These are phyloP conservation scores for Chamaetylas fuelleborni DNA, from an alignment of 2,113 vertebrate genomes.

Conservation along the genomic window DNA sequence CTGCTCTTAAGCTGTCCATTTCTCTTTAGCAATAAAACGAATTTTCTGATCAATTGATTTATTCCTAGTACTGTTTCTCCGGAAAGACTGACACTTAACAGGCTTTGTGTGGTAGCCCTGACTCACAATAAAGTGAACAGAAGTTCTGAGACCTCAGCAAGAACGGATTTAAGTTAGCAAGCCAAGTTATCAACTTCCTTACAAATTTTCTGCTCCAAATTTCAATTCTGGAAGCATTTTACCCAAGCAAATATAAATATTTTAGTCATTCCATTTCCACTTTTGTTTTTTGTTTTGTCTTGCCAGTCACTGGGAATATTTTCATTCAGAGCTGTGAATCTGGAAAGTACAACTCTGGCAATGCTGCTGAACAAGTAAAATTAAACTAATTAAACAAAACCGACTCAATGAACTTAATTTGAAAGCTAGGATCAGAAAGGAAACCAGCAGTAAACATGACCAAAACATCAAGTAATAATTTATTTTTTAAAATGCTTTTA, in stretches of 20 bases:
- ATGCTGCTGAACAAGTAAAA: slow-evolving; percentile 12
- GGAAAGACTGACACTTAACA: background rate
- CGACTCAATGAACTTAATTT: slow-evolving; percentile 14
- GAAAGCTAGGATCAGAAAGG: background rate
- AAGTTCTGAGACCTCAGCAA: background rate
- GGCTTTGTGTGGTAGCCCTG: background rate
- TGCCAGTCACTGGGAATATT: slow-evolving; percentile 31
- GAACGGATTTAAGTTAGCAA: background rate
- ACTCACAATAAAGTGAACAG: background rate
- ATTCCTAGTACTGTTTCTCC: background rate
- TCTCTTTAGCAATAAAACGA: background rate
- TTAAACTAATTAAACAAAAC: slow-evolving; percentile 50
- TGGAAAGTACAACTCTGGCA: slow-evolving; percentile 26
- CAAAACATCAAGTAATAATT: background rate
- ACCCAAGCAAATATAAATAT: slow-evolving; percentile 13
- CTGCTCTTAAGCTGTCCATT: background rate
- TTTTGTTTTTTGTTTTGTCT: slow-evolving; percentile 25
- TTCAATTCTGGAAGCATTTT: slow-evolving; percentile 22
- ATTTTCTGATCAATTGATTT: background rate
- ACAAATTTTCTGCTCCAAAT: background rate
- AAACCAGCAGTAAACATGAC: background rate
- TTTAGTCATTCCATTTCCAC: slow-evolving; percentile 7
- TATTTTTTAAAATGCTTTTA: background rate
- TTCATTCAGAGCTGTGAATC: slow-evolving; percentile 44
- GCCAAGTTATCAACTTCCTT: background rate